phyloP scores from a whole-genome alignment of 2,113 vertebrate species.

The Axis porcinus region DNA sequence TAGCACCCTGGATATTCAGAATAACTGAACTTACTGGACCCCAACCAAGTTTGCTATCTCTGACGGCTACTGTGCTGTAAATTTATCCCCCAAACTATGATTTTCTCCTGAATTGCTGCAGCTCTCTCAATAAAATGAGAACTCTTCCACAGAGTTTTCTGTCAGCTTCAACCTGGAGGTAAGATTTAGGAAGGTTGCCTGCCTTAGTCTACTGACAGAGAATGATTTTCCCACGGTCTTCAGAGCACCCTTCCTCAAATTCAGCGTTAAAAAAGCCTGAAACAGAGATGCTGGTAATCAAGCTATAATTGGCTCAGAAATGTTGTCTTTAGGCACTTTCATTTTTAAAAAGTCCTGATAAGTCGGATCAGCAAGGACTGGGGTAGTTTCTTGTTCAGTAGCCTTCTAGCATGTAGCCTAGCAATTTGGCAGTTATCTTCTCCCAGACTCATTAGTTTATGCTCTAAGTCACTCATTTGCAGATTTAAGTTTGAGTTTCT shows the following conservation, averaged over 20 bases:
- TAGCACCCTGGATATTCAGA: conserved; percentile 48
- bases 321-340: conserved; percentile 56
- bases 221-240: conserved; percentile 51
- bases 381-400: conserved; percentile 57
- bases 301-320: conserved; percentile 52
- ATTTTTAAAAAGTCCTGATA: conserved; percentile 57
- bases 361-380: conserved; percentile 22
- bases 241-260: background rate
- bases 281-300: conserved; percentile 37
- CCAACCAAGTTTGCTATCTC: conserved; percentile 65
- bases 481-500: conserved; percentile 59
- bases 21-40: conserved; percentile 54
- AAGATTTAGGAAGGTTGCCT: conserved; percentile 70
- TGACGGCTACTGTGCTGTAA: conserved; percentile 48
- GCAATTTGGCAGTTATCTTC: conserved; percentile 54
- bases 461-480: conserved; percentile 55
- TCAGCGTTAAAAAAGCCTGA: conserved; percentile 11
- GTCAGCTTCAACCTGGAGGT: conserved; percentile 67
- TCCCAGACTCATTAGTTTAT: conserved; percentile 65
- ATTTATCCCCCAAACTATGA: conserved; percentile 70
- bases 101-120: conserved; percentile 63
- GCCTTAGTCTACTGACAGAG: conserved; percentile 48
- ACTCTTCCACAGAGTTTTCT: conserved; percentile 70
- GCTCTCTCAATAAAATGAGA: conserved; percentile 70
- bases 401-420: conserved; percentile 20